Evolutionary conservation across 2,113 vertebrate species (phyloP).

Genomic region (Pterophyllum scalare): DNA sequence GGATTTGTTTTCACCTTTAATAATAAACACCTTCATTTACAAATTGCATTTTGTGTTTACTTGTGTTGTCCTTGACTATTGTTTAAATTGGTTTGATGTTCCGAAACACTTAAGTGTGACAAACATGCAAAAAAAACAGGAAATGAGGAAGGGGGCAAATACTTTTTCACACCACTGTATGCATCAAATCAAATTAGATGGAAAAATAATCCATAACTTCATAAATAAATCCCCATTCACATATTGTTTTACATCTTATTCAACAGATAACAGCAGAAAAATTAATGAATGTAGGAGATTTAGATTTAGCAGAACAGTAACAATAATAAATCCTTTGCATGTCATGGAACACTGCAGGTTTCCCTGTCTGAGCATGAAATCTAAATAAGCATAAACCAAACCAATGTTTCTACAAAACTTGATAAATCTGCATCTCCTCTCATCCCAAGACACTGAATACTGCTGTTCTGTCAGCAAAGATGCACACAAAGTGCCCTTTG

Average conservation of each 20-base stretch:
- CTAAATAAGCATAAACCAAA: not conserved
- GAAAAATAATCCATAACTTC: not conserved
- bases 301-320: not conserved
- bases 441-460: not conserved
- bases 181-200: not conserved
- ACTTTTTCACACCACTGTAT: too few relatives aligned
- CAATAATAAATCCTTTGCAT: not conserved
- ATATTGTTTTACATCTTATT: not conserved
- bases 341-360: not conserved
- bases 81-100: too few relatives aligned
- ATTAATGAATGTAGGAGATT: not conserved
- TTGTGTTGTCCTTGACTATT: too few relatives aligned
- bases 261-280: not conserved
- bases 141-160: too few relatives aligned
- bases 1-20: too few relatives aligned
- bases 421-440: not conserved
- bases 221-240: too few relatives aligned
- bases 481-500: not conserved
- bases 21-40: too few relatives aligned
- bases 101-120: too few relatives aligned
- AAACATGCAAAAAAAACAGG: too few relatives aligned
- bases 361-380: not conserved
- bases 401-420: not conserved
- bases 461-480: not conserved
- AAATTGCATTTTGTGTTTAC: too few relatives aligned